phyloP scores from a whole-genome alignment of 2,888 invertebrate species.

The Cepaea hortensis region DNA sequence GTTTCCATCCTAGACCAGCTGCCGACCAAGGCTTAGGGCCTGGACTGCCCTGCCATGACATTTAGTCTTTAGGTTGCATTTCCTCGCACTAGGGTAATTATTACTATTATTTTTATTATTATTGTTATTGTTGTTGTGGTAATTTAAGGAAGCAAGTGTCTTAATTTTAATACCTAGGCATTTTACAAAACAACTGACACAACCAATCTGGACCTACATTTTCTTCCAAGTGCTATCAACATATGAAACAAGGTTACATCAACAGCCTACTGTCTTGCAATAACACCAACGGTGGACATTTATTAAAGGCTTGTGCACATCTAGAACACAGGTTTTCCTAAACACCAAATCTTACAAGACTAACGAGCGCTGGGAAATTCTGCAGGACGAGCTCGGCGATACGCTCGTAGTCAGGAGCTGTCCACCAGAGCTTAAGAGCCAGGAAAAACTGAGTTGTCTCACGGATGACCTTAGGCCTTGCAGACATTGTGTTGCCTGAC shows the following conservation, averaged over 20 bases:
- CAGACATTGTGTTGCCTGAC: conserved; percentile 52
- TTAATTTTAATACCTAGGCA: too few relatives aligned
- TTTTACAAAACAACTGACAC: too few relatives aligned
- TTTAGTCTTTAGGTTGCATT: too few relatives aligned
- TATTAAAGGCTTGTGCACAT: conserved; percentile 19
- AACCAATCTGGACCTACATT: too few relatives aligned
- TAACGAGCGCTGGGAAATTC: conserved; percentile 52
- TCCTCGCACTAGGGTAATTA: too few relatives aligned
- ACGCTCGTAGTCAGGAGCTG: conserved; percentile 53
- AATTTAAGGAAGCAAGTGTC: too few relatives aligned
- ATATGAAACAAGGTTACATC: background rate
- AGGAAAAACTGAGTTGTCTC: conserved; percentile 55
- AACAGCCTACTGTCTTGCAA: conserved; percentile 18
- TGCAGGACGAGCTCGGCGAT: conserved; percentile 54
- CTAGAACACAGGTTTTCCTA: conserved; percentile 38
- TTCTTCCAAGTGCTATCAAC: too few relatives aligned
- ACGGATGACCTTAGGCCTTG: conserved; percentile 53
- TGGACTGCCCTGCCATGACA: too few relatives aligned
- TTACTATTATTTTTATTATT: too few relatives aligned
- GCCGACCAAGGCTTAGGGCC: too few relatives aligned
- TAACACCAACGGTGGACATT: conserved; percentile 22
- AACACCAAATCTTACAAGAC: conserved; percentile 50
- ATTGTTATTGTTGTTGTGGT: too few relatives aligned
- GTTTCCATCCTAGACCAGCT: too few relatives aligned
- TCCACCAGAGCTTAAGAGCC: conserved; percentile 54